A percentile compares a stretch with the other conserved stretches of the same genome.
Conservation (phyloP, 2,888 invertebrate genomes). For the Ichneumon xanthorius region DNA sequence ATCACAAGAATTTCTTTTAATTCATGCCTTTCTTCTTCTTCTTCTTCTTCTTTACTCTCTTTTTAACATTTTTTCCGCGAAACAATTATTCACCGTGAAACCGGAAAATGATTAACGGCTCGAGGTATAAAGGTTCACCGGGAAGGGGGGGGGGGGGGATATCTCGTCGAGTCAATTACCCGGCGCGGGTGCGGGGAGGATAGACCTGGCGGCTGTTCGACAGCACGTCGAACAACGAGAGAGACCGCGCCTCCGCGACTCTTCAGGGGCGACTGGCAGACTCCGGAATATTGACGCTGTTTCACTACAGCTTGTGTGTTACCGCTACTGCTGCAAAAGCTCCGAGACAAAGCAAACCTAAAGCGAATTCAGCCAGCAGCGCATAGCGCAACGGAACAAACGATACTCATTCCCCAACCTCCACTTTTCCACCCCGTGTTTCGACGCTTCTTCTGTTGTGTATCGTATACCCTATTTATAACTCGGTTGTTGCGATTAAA, state of each 20-base stretch:
- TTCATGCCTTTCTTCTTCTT: too few relatives aligned
- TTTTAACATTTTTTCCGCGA: constrained; percentile 25
- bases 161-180: constrained; percentile 66
- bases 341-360: constrained; percentile 53
- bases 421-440: constrained; percentile 45
- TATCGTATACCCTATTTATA: constrained; percentile 10
- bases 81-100: constrained; percentile 67
- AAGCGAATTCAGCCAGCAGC: constrained; percentile 59
- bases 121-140: constrained; percentile 57
- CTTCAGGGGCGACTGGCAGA: constrained; percentile 48
- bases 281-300: constrained; percentile 58
- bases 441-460: constrained; percentile 60
- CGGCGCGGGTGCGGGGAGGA: constrained; percentile 33
- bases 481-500: constrained; percentile 45
- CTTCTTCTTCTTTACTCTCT: background rate
- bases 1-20: too few relatives aligned
- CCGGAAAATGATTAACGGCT: constrained; percentile 67
- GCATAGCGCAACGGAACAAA: constrained; percentile 52
- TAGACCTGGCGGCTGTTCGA: background rate
- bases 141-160: constrained; percentile 12
- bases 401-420: constrained; percentile 30
- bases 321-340: constrained; percentile 38
- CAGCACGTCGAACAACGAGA: constrained; percentile 4
- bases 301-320: constrained; percentile 31
- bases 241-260: constrained; percentile 31